Base-by-base conservation (phyloP, 2,113 vertebrate species). In the Ciconia boyciana region DNA sequence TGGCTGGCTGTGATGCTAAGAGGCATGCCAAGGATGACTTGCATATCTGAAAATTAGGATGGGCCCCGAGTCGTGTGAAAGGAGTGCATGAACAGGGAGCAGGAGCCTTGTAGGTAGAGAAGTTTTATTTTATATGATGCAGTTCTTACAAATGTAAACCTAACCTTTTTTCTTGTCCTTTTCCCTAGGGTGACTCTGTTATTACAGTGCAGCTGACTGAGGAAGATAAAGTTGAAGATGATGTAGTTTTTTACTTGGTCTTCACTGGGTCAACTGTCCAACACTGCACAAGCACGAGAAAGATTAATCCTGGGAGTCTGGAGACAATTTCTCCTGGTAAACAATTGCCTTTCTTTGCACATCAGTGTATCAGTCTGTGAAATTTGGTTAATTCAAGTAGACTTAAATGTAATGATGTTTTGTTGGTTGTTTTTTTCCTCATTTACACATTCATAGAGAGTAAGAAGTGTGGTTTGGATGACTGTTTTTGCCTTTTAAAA, bases 261-360 rank as follows among this genome's bases (percentile, higher is more conserved):
- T 99, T 99, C 95, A 98, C 98, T 74, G 99, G 99, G 69, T 99
- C 99, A 55, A 98, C 98, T 58, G 98, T 99, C 96, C 98, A 98
- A 69, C 99, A 99, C 97, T 98, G 99, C 90, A 98, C 99, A 95
- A 99, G 98, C 96, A 99, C 99, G 3, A 97, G 98, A 66, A 99
- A 98, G 94, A 98, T 98, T 94, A 98, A 98, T 87, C 97, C 98
- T 92, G 98, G 98, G 86, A 99, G 98, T 19, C 95, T 99, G 96
- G 98, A 99, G 95, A 99, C 99, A 12, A 95, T 99, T 75, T 99
- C 99, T 96, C 99, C 99, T 44, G 99, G 99, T 99, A 98, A 98
- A 97, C 76, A 60, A 28, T 74, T 64, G 24, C 8, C 9, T 91
- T 76, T 86, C 41, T 94, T 88, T 81, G 51, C 26, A 5, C 65